Conservation (phyloP, 2,888 invertebrate species). For the Andrena praecox region DNA sequence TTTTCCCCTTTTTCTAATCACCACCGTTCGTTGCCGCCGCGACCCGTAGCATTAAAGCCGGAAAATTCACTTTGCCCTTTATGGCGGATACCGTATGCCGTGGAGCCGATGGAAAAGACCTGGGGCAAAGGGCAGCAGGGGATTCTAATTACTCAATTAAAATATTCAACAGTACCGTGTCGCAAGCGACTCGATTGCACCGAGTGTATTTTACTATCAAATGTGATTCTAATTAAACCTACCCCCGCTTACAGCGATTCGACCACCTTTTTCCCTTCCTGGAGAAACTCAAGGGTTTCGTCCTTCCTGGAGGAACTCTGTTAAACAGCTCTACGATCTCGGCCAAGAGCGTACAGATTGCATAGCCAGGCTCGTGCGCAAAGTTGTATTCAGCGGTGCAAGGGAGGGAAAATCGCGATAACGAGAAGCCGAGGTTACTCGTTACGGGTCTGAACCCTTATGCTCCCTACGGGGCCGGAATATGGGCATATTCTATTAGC, state of each 20-base stretch:
- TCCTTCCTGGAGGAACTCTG: conserved; percentile 15
- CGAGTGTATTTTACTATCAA: conserved; percentile 18
- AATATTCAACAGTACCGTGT: conserved; percentile 30
- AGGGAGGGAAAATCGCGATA: conserved; percentile 64
- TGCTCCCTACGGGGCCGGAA: conserved; percentile 63
- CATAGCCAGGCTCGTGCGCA: conserved; percentile 21
- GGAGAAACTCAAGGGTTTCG: background rate
- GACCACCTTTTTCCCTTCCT: background rate
- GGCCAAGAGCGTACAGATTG: conserved; percentile 37
- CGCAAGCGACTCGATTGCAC: background rate
- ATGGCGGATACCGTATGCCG: background rate
- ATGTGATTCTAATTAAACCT: conserved; percentile 27
- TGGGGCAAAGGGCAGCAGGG: background rate
- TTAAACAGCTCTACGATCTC: conserved; percentile 43
- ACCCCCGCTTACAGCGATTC: background rate
- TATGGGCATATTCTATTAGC: conserved; percentile 77
- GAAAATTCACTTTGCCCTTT: conserved; percentile 24
- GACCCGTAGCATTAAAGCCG: background rate
- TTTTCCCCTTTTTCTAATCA: conserved; percentile 34
- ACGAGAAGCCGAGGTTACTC: conserved; percentile 60
- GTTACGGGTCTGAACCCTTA: conserved; percentile 67
- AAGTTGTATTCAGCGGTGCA: conserved; percentile 38
- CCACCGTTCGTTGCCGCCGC: background rate
- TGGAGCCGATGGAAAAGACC: no score
- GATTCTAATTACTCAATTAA: conserved; percentile 42